Conservation (phyloP, 2,113 vertebrate genomes). For the Panthera leo region DNA sequence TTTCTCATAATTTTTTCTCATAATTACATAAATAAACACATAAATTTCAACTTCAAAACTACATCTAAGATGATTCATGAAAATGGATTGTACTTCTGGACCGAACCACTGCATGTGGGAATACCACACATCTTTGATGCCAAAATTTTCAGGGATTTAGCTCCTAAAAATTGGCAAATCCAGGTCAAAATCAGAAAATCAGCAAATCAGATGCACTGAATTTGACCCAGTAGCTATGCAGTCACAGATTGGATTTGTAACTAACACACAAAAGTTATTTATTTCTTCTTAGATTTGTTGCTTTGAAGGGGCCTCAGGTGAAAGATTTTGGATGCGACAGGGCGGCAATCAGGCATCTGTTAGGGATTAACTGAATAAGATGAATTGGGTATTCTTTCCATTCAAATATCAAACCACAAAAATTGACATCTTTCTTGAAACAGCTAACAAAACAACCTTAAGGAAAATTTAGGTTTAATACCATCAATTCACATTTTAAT, state of each 20-base stretch:
- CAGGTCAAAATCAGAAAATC: not conserved
- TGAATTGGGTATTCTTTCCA: not conserved
- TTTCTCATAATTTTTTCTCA: not conserved
- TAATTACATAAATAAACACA: not conserved
- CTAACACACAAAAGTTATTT: not conserved
- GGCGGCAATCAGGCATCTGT: not conserved
- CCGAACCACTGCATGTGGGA: not conserved
- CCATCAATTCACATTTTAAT: not conserved
- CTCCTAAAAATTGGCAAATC: not conserved
- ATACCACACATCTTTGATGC: not conserved
- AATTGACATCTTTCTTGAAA: not conserved
- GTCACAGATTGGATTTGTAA: not conserved
- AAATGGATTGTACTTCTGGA: not conserved
- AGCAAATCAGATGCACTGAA: not conserved
- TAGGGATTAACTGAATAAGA: not conserved
- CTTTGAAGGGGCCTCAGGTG: not conserved
- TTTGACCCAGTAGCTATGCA: not conserved
- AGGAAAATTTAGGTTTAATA: not conserved
- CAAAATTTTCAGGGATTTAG: not conserved
- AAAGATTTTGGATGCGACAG: not conserved
- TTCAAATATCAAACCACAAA: slow-evolving; percentile 24
- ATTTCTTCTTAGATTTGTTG: not conserved
- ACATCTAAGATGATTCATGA: not conserved
- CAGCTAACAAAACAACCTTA: not conserved
- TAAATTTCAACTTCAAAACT: not conserved